These are phyloP conservation scores for Lasius fuliginosus DNA, from an alignment of 2,888 invertebrate genomes.

Conservation along the genomic window DNA sequence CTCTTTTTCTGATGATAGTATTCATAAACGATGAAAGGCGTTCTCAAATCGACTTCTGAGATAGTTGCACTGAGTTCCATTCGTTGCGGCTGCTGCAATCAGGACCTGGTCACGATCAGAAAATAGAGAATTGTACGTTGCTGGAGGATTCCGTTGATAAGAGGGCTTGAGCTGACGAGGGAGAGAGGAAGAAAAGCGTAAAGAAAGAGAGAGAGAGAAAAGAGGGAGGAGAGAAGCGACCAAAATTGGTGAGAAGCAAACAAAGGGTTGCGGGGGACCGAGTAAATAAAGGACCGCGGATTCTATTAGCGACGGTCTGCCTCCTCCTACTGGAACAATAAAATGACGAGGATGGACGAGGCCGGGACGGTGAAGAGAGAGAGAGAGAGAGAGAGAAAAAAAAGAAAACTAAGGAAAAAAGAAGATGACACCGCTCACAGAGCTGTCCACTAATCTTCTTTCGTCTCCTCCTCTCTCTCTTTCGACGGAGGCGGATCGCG, in stretches of 20 bases:
- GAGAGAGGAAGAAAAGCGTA: neutral
- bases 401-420: slow-evolving; percentile 33
- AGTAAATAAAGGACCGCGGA: slow-evolving; percentile 81
- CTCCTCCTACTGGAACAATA: slow-evolving; percentile 61
- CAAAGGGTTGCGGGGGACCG: slow-evolving; percentile 75
- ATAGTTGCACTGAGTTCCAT: slow-evolving; percentile 16
- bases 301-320: slow-evolving; percentile 80
- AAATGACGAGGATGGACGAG: slow-evolving; percentile 63
- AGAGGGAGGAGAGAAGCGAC: slow-evolving; percentile 55
- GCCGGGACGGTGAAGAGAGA: slow-evolving; percentile 39
- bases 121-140: slow-evolving; percentile 26
- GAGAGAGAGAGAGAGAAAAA: slow-evolving; percentile 38
- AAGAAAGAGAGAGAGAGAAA: slow-evolving; percentile 42
- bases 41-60: slow-evolving; percentile 5
- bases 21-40: slow-evolving; percentile 32
- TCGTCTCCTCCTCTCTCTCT: slow-evolving; percentile 67
- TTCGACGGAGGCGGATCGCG: slow-evolving; percentile 66
- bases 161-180: slow-evolving; percentile 13
- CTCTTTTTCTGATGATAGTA: neutral
- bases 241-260: slow-evolving; percentile 77
- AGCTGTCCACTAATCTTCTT: slow-evolving; percentile 77
- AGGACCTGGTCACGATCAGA: slow-evolving; percentile 46
- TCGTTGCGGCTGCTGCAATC: slow-evolving; percentile 21
- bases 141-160: slow-evolving; percentile 59
- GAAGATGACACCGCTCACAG: slow-evolving; percentile 70